These are phyloP conservation scores for Pegoplata infirma DNA, from an alignment of 2,888 invertebrate species.

Conservation along the genomic window DNA sequence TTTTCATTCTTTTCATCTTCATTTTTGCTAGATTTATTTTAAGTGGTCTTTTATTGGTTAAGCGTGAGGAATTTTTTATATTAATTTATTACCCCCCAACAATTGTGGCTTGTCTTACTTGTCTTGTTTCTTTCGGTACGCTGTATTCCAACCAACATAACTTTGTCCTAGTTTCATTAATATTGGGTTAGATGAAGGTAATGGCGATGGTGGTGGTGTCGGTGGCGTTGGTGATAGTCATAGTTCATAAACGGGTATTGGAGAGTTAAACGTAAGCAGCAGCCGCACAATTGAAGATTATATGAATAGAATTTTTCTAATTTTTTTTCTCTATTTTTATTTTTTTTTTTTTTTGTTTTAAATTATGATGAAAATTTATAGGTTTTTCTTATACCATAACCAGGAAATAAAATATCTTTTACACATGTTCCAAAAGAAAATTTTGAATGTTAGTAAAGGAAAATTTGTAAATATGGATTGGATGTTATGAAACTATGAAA, in stretches of 20 bases:
- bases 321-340: slow-evolving; percentile 6
- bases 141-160: not conserved
- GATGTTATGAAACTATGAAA: too few species aligned
- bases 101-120: slow-evolving; percentile 50
- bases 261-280: not conserved
- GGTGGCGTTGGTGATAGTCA: not conserved
- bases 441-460: too few species aligned
- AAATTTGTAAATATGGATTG: too few species aligned
- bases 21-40: slow-evolving; percentile 70
- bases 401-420: not conserved
- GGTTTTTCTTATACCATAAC: not conserved
- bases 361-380: slow-evolving; percentile 58
- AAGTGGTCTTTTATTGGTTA: slow-evolving; percentile 75
- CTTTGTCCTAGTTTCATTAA: not conserved
- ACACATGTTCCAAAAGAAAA: not conserved
- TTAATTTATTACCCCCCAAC: slow-evolving; percentile 59
- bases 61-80: slow-evolving; percentile 74
- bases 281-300: not conserved
- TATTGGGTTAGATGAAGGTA: not conserved
- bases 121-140: slow-evolving; percentile 23
- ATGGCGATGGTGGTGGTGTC: not conserved
- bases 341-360: slow-evolving; percentile 43
- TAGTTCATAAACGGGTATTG: not conserved
- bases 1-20: slow-evolving; percentile 45
- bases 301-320: slow-evolving; percentile 17